A percentile compares a stretch with the other conserved stretches of the same genome.
Conservation (phyloP, 2,797 vertebrate genomes). For the Lagocephalus sceleratus region DNA sequence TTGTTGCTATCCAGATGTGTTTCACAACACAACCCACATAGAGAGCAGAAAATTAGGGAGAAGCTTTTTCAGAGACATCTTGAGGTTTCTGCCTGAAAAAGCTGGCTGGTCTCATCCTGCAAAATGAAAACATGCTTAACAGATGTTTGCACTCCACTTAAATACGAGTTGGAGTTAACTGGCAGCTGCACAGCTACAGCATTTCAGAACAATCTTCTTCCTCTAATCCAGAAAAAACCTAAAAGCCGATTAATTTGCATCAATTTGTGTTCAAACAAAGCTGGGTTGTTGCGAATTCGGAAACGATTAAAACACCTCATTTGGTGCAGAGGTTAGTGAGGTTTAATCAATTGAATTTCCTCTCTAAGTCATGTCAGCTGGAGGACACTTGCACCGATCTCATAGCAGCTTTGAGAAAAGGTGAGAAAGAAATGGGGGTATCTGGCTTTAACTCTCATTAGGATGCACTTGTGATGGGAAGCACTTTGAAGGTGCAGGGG, state of each 20-base stretch:
- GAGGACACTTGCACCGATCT: conserved; percentile 19
- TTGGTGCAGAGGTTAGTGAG: conserved; percentile 1
- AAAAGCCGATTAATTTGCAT: background rate
- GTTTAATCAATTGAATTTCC: conserved; percentile 37
- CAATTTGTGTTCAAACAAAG: conserved; percentile 9
- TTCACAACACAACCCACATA: conserved; percentile 1
- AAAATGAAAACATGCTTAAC: conserved; percentile 6
- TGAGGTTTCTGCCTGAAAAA: conserved; percentile 3
- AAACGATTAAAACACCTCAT: conserved; percentile 7
- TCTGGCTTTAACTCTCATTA: conserved; percentile 19
- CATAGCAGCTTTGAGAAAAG: background rate
- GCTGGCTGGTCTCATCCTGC: background rate
- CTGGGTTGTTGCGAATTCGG: conserved; percentile 4
- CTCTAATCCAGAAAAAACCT: conserved; percentile 10
- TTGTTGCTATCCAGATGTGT: too few species aligned
- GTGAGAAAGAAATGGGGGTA: conserved; percentile 13
- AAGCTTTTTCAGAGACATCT: conserved; percentile 1
- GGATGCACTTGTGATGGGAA: conserved; percentile 15
- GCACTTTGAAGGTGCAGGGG: background rate
- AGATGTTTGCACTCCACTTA: conserved; percentile 26
- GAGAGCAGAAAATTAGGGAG: conserved; percentile 1
- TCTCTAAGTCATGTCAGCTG: conserved; percentile 15
- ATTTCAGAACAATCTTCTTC: conserved; percentile 11
- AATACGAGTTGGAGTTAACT: conserved; percentile 17
- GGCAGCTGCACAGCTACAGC: conserved; percentile 20